A percentile compares a stretch with the other conserved stretches of the same genome.
Evolutionary conservation across 1,140 invertebrate species (phyloP).

Genomic region (Nymphalis io): DNA sequence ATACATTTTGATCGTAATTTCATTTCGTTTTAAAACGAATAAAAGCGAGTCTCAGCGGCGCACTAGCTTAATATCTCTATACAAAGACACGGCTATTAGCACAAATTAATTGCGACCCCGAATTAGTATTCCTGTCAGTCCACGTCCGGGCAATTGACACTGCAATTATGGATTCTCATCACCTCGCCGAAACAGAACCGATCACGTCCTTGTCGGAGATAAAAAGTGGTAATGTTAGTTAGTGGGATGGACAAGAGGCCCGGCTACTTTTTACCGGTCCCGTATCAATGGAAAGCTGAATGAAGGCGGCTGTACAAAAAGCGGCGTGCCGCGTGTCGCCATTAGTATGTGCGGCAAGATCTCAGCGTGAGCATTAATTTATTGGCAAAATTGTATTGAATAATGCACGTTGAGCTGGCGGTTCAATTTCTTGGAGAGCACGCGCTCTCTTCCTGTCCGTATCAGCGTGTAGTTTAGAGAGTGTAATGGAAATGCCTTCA

Average conservation of each 20-base stretch:
- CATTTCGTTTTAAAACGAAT: conserved; percentile 20
- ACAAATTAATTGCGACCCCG: conserved; percentile 31
- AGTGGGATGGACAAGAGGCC: conserved; percentile 50
- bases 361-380: conserved; percentile 77
- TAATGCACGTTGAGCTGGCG: conserved; percentile 61
- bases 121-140: conserved; percentile 35
- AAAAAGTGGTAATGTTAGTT: conserved; percentile 67
- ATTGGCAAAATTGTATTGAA: conserved; percentile 75
- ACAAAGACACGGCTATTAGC: conserved; percentile 23
- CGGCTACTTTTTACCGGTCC: conserved; percentile 61
- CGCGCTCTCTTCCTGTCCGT: conserved; percentile 63
- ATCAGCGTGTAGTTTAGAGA: conserved; percentile 3
- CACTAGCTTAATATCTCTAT: conserved; percentile 27
- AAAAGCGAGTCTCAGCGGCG: background rate
- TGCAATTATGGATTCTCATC: conserved; percentile 63
- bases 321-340: conserved; percentile 69
- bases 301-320: conserved; percentile 62
- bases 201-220: conserved; percentile 66
- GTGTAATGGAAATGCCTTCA: conserved; percentile 1
- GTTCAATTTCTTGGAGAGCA: conserved; percentile 53
- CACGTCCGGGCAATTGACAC: conserved; percentile 41
- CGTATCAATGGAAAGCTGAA: conserved; percentile 75
- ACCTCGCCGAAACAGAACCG: conserved; percentile 61
- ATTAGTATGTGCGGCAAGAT: conserved; percentile 76
- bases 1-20: conserved; percentile 3